Conservation (phyloP, 2,797 vertebrate genomes). For the Crocidura indochinensis region DNA sequence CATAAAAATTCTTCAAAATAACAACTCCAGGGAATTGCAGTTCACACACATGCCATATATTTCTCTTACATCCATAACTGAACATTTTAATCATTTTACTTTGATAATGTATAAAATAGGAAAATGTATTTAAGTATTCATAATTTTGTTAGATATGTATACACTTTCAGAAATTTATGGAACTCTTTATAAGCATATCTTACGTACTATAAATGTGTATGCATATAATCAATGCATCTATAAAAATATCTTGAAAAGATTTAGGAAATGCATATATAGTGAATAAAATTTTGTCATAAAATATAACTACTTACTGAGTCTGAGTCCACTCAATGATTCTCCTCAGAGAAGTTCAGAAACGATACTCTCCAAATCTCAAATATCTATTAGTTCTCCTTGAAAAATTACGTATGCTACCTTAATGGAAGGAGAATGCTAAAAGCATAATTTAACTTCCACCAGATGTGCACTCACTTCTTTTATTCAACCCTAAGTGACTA, state of each 20-base stretch:
- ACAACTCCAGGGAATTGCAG: neutral
- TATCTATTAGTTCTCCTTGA: neutral
- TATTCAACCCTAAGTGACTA: neutral
- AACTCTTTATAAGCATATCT: conserved; percentile 48
- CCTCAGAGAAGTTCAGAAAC: neutral
- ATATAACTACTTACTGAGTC: neutral
- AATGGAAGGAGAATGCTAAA: neutral
- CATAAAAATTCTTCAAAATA: conserved; percentile 14
- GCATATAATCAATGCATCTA: neutral
- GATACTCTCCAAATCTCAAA: conserved; percentile 1
- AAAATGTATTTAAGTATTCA: conserved; percentile 32
- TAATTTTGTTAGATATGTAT: conserved; percentile 30
- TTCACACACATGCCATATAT: neutral
- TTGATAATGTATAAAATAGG: neutral
- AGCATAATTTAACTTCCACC: neutral
- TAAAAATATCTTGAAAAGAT: conserved; percentile 8
- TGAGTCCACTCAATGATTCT: neutral
- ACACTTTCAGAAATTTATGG: conserved; percentile 12
- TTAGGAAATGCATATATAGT: conserved; percentile 38
- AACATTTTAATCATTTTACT: conserved; percentile 27
- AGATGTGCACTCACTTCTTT: neutral
- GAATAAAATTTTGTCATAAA: conserved; percentile 38
- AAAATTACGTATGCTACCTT: neutral
- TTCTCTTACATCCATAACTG: neutral
- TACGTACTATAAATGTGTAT: neutral